Evolutionary conservation across 2,113 vertebrate genomes (phyloP).

Genomic region (Connochaetes taurinus): DNA sequence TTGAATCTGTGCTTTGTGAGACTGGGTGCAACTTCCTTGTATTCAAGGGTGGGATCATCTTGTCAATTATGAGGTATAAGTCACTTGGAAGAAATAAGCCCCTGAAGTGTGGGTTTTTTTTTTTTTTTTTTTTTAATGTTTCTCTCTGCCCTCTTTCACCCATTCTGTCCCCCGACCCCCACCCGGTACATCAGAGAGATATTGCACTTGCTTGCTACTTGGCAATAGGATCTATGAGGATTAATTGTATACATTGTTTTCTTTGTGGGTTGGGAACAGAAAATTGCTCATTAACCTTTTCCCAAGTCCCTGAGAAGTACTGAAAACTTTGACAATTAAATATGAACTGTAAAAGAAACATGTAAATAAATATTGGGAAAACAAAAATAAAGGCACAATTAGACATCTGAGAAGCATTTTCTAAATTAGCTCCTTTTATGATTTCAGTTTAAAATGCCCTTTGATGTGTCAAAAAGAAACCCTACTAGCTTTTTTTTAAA

Average conservation of each 20-base stretch:
- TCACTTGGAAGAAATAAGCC: slow-evolving; percentile 39
- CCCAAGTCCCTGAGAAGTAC: not conserved
- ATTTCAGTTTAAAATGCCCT: not conserved
- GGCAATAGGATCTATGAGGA: not conserved
- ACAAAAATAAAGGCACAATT: not conserved
- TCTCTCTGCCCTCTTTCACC: not conserved
- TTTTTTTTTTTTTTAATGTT: not conserved
- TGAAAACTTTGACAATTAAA: not conserved
- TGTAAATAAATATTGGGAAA: not conserved
- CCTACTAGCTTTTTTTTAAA: not conserved
- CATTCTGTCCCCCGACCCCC: not conserved
- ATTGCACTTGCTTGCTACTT: not conserved
- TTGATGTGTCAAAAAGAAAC: not conserved
- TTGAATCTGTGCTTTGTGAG: slow-evolving; percentile 76
- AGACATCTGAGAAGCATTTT: not conserved
- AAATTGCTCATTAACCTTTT: slow-evolving; percentile 32
- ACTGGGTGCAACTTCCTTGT: slow-evolving; percentile 82
- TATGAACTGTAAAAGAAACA: not conserved
- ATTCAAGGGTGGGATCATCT: slow-evolving; percentile 74
- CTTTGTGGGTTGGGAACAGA: not conserved
- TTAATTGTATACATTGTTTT: slow-evolving; percentile 20
- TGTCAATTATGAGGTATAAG: slow-evolving; percentile 61
- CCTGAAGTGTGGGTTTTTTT: not conserved
- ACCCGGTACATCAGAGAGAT: not conserved
- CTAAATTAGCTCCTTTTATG: slow-evolving; percentile 19